These are phyloP conservation scores for Drosophila putrida DNA, from an alignment of 2,888 invertebrate species.

Conservation along the genomic window DNA sequence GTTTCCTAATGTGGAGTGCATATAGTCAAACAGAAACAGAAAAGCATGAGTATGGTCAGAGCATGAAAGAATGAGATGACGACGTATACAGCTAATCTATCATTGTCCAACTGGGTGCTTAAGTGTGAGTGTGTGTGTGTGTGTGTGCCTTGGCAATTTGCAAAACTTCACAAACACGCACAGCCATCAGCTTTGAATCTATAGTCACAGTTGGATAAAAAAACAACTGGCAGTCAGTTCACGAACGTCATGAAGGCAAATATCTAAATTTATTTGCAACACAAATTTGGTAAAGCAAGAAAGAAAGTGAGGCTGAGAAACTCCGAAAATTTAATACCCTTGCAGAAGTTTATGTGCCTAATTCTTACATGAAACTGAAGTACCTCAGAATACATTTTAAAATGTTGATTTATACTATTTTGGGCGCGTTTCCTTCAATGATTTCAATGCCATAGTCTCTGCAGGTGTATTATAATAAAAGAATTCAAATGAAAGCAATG, in stretches of 20 bases:
- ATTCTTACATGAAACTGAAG: too few relatives aligned
- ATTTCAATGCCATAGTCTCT: background rate
- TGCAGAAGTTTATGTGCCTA: too few relatives aligned
- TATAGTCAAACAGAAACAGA: background rate
- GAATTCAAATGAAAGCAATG: background rate
- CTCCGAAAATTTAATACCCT: background rate
- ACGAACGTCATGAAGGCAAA: constrained; percentile 38
- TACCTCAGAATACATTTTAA: too few relatives aligned
- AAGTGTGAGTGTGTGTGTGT: constrained; percentile 25
- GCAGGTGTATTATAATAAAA: background rate
- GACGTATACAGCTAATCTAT: constrained; percentile 59
- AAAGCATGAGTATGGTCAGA: background rate
- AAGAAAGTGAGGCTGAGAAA: background rate
- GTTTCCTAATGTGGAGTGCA: constrained; percentile 50
- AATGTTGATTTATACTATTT: too few relatives aligned
- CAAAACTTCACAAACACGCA: constrained; percentile 77
- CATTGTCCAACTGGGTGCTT: constrained; percentile 55
- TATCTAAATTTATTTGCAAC: constrained; percentile 69
- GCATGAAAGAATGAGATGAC: constrained; percentile 7
- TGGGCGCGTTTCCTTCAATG: too few relatives aligned
- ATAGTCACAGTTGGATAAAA: constrained; percentile 20
- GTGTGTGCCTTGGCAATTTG: constrained; percentile 61
- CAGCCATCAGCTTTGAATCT: constrained; percentile 43
- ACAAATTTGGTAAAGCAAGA: constrained; percentile 19
- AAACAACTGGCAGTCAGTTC: constrained; percentile 30